phyloP scores from a whole-genome alignment of 2,113 vertebrate genomes.

The Miniopterus natalensis region DNA sequence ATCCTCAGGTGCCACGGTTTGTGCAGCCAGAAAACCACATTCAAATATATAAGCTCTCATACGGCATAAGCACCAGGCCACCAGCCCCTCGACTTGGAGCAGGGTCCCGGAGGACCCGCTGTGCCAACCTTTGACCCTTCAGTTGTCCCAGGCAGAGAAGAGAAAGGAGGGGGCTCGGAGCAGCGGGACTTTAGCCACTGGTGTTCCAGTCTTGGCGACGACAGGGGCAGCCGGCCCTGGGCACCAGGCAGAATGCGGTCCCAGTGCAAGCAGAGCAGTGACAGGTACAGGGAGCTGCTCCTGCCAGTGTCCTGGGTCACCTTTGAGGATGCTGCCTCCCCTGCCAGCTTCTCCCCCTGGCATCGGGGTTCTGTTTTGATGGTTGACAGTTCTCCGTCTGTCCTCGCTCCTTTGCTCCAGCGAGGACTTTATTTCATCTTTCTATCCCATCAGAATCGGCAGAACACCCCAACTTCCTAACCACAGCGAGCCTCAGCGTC shows the following conservation, averaged over 20 bases:
- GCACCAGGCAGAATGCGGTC: background rate
- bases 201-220: background rate
- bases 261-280: background rate
- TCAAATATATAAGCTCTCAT: background rate
- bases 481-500: background rate
- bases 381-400: background rate
- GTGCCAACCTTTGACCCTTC: background rate
- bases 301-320: no score
- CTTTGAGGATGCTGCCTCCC: background rate
- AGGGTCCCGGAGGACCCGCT: background rate
- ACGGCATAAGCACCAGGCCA: accelerated
- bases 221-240: background rate
- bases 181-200: background rate
- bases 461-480: background rate
- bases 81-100: background rate
- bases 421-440: background rate
- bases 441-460: accelerated
- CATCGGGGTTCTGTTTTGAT: background rate
- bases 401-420: no score
- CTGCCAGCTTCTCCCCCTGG: background rate
- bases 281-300: accelerated
- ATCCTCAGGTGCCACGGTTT: no score
- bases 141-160: no score
- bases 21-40: background rate
- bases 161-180: background rate